Percentiles rank a stretch among this genome's conserved stretches.
Conservation (phyloP, 1,140 invertebrate species). For the Ostrea edulis region DNA sequence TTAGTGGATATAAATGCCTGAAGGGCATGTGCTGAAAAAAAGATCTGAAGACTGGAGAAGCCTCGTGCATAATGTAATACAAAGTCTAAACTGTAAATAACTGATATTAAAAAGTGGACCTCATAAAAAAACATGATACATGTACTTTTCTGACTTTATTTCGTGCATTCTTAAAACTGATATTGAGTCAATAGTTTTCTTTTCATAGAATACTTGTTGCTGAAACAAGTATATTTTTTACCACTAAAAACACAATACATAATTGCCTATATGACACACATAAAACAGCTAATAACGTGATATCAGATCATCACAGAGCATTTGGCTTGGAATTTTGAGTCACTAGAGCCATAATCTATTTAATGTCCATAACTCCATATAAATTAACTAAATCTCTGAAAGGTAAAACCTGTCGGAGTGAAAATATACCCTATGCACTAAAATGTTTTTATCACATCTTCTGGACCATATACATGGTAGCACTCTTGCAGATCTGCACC, state of each 20-base stretch:
- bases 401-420: not conserved
- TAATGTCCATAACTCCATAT: not conserved
- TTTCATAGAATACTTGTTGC: conserved; percentile 24
- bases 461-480: not conserved
- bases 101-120: no score
- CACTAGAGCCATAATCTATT: not conserved
- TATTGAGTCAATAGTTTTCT: not conserved
- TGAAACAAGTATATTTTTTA: conserved; percentile 11
- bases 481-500: not conserved
- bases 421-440: not conserved
- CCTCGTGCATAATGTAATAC: no score
- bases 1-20: no score
- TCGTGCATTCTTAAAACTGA: conserved; percentile 18
- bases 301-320: conserved; percentile 17
- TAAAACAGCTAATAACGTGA: conserved; percentile 23
- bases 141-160: not conserved
- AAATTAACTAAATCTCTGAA: conserved; percentile 4
- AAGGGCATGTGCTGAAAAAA: no score
- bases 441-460: conserved; percentile 25
- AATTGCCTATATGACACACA: conserved; percentile 12
- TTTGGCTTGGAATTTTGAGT: not conserved
- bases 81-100: no score
- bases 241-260: conserved; percentile 33
- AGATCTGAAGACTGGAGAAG: no score
- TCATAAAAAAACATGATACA: no score